Evolutionary conservation across 2,113 vertebrate genomes (phyloP).

Genomic region (Pogona vitticeps): DNA sequence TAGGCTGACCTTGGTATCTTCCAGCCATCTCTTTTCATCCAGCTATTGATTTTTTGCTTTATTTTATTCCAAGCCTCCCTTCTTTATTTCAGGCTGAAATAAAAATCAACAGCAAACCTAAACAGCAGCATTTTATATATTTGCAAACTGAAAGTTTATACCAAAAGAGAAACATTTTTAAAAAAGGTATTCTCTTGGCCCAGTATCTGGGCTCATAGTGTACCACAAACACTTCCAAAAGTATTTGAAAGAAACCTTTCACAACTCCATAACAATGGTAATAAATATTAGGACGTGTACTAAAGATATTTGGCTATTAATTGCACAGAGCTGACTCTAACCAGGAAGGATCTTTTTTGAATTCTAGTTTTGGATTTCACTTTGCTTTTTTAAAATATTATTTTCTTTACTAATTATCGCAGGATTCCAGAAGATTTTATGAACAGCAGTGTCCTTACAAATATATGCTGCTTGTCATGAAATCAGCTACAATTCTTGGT

Average conservation of each 20-base stretch:
- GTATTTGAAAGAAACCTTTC: neutral
- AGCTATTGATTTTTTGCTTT: neutral
- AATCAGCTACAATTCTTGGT: too few relatives aligned
- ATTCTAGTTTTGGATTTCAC: too few relatives aligned
- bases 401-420: too few relatives aligned
- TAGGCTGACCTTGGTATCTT: neutral
- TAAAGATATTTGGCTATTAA: neutral
- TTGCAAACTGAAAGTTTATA: neutral
- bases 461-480: too few relatives aligned
- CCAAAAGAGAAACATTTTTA: too few relatives aligned
- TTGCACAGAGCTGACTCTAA: neutral
- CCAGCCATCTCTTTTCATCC: neutral
- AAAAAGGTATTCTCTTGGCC: neutral
- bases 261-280: neutral
- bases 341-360: too few relatives aligned
- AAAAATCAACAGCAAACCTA: neutral
- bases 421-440: too few relatives aligned
- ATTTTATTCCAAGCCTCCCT: neutral
- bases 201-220: neutral
- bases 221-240: neutral
- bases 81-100: neutral
- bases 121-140: neutral
- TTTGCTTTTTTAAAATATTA: too few relatives aligned
- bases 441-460: too few relatives aligned
- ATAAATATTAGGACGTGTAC: neutral